Evolutionary conservation across 2,113 vertebrate genomes (phyloP).

Genomic region (Fulica atra): DNA sequence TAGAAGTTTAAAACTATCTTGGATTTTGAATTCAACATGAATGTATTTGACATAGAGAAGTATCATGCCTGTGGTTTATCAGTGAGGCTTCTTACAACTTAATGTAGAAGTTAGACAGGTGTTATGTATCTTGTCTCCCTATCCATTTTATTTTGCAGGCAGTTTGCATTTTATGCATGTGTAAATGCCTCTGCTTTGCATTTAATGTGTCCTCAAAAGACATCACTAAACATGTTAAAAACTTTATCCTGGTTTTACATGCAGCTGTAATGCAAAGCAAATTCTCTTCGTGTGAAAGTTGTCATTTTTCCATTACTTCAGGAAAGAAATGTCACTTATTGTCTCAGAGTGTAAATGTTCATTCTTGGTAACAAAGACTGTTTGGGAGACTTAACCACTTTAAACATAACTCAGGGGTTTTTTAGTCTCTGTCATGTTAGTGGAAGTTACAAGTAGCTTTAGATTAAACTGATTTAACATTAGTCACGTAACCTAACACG

Average conservation of each 20-base stretch:
- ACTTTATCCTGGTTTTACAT: neutral
- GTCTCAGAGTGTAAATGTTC: neutral
- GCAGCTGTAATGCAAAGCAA: neutral
- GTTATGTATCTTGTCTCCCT: neutral
- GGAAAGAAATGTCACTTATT: neutral
- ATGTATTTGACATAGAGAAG: neutral
- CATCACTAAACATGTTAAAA: neutral
- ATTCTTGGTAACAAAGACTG: neutral
- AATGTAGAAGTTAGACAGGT: neutral
- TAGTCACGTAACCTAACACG: neutral
- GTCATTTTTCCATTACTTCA: neutral
- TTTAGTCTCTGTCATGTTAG: neutral
- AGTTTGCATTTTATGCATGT: neutral
- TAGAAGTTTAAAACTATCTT: neutral
- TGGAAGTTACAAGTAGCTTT: neutral
- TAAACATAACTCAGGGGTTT: neutral
- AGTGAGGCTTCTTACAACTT: neutral
- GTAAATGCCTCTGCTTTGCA: neutral
- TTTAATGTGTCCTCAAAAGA: neutral
- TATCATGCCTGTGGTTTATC: neutral
- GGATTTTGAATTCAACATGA: neutral
- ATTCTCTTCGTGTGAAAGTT: neutral
- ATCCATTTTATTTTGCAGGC: neutral
- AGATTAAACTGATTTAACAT: neutral
- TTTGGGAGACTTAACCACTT: neutral